A percentile compares a stretch with the other conserved stretches of the same genome.
Evolutionary conservation across 2,888 invertebrate genomes (phyloP).

Genomic region (Axea sp.): DNA sequence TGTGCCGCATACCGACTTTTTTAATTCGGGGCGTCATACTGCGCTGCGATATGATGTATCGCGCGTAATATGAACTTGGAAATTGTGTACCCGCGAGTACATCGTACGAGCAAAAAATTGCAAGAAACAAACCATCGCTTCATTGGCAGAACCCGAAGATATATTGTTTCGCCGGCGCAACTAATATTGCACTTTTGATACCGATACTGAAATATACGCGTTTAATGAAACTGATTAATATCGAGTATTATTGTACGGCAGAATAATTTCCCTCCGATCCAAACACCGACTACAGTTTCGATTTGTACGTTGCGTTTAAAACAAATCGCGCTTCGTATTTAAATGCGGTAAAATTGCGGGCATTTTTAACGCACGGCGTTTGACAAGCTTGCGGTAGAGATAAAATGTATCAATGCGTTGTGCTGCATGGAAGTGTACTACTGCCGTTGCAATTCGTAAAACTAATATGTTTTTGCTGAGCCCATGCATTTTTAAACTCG

Average conservation of each 20-base stretch:
- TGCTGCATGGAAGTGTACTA: too few species aligned
- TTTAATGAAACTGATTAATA: constrained; percentile 4
- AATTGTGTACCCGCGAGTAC: constrained; percentile 21
- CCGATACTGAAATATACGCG: constrained; percentile 3
- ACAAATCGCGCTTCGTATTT: too few species aligned
- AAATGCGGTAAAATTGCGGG: too few species aligned
- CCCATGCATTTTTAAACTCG: too few species aligned
- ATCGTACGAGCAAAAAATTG: constrained; percentile 6
- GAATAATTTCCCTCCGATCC: neutral
- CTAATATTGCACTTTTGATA: constrained; percentile 8
- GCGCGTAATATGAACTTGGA: constrained; percentile 47
- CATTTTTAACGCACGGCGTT: too few species aligned
- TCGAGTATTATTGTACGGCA: neutral
- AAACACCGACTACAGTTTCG: too few species aligned
- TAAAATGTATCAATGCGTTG: too few species aligned
- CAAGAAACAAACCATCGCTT: constrained; percentile 26
- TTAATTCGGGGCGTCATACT: constrained; percentile 49
- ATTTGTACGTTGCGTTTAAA: constrained; percentile 8
- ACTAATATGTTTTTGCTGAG: too few species aligned
- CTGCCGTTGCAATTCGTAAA: too few species aligned
- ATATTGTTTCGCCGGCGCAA: constrained; percentile 10
- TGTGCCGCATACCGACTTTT: constrained; percentile 37
- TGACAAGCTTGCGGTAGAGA: too few species aligned
- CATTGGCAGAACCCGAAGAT: constrained; percentile 22
- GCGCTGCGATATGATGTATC: constrained; percentile 45